Evolutionary conservation across 2,113 vertebrate species (phyloP).

Genomic region (Lontra canadensis): DNA sequence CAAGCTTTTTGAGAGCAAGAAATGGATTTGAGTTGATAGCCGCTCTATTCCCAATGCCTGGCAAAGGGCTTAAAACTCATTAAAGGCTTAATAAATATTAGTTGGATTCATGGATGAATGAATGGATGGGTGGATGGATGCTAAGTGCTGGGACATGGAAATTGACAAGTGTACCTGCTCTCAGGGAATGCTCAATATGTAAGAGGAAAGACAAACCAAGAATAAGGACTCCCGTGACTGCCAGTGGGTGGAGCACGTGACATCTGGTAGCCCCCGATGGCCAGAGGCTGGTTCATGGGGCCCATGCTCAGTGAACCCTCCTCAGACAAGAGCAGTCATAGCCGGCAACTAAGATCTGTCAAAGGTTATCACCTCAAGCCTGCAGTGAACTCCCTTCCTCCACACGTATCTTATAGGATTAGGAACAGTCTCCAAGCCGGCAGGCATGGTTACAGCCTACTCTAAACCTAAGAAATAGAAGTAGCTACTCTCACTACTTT

Average conservation of each 20-base stretch:
- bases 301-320: background rate
- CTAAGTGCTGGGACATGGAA: background rate
- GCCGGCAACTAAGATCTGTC: background rate
- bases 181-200: background rate
- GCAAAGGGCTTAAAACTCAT: background rate
- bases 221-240: background rate
- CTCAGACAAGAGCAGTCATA: background rate
- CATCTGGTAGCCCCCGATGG: background rate
- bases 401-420: background rate
- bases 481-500: background rate
- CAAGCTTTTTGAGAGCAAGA: background rate
- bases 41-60: background rate
- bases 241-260: accelerated
- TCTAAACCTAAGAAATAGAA: conserved; percentile 21
- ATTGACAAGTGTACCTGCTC: background rate
- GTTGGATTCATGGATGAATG: background rate
- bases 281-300: background rate
- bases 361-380: background rate
- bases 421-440: background rate
- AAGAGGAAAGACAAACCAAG: background rate
- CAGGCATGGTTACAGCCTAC: background rate
- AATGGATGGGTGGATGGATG: background rate
- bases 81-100: background rate
- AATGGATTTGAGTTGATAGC: background rate
- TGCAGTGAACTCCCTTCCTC: background rate